These are phyloP conservation scores for Argyresthia goedartella DNA, from an alignment of 2,888 invertebrate genomes.

Conservation along the genomic window DNA sequence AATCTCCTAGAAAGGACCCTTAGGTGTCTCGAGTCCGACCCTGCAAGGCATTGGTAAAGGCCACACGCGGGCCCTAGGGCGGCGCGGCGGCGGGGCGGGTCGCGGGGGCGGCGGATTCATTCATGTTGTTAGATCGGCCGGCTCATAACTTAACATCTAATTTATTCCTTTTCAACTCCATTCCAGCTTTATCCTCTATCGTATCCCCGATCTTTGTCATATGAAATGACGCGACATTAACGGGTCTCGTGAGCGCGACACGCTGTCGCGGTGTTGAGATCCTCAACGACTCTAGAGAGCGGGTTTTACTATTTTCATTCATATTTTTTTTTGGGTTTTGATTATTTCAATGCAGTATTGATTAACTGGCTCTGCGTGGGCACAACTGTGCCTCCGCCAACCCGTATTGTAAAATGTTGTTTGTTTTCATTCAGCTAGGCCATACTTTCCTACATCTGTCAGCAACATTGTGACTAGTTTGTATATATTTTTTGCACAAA, in stretches of 20 bases:
- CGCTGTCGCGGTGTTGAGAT: too few relatives aligned
- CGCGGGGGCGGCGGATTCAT: constrained; percentile 51
- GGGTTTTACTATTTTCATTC: too few relatives aligned
- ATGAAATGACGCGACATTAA: neutral
- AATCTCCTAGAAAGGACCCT: neutral
- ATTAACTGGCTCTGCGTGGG: too few relatives aligned
- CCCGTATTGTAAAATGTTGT: too few relatives aligned
- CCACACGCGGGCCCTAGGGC: constrained; percentile 13
- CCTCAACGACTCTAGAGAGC: too few relatives aligned
- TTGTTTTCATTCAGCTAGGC: too few relatives aligned
- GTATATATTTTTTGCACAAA: too few relatives aligned
- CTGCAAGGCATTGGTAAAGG: constrained; percentile 22
- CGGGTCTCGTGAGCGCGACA: neutral
- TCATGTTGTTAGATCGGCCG: constrained; percentile 68
- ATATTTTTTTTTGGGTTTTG: too few relatives aligned
- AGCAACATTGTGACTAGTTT: too few relatives aligned
- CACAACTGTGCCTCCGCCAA: too few relatives aligned
- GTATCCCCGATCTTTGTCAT: neutral
- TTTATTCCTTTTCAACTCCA: constrained; percentile 53
- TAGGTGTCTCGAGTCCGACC: constrained; percentile 25
- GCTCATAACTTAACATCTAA: constrained; percentile 69
- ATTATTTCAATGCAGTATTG: too few relatives aligned
- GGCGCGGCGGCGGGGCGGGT: constrained; percentile 18
- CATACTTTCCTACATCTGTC: too few relatives aligned
- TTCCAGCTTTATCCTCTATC: constrained; percentile 8